phyloP scores from a whole-genome alignment of 1,140 invertebrate species.

The Procambarus clarkii region DNA sequence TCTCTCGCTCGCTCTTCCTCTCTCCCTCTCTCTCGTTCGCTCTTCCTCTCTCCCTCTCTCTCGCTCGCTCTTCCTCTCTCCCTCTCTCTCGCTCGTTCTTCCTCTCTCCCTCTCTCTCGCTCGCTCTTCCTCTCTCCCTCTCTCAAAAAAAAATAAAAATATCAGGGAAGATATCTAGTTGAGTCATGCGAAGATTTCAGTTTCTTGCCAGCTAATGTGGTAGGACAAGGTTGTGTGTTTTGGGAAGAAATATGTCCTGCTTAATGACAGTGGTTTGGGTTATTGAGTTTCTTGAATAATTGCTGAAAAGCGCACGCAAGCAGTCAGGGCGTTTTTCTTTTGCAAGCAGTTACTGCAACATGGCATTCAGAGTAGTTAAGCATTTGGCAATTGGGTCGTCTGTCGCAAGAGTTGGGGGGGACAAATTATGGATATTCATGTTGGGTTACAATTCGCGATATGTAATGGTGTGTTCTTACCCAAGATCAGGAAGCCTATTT shows the following conservation, averaged over 20 bases:
- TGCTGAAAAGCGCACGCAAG: constrained; percentile 33
- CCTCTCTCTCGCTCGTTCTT: too few species aligned
- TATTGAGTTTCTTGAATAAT: constrained; percentile 43
- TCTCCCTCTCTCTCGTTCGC: too few species aligned
- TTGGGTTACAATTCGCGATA: constrained; percentile 20
- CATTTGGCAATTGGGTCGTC: constrained; percentile 21
- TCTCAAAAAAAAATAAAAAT: too few species aligned
- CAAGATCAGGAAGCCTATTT: constrained; percentile 40
- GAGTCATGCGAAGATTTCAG: not conserved
- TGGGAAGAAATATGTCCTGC: not conserved
- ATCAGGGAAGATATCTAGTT: not conserved
- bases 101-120: too few species aligned
- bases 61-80: too few species aligned
- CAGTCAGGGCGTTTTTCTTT: constrained; percentile 13
- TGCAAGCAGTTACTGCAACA: constrained; percentile 25
- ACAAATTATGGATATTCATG: constrained; percentile 38
- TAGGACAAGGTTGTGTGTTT: not conserved
- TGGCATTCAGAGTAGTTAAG: constrained; percentile 19
- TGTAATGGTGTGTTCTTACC: constrained; percentile 27
- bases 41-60: too few species aligned
- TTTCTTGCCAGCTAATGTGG: not conserved
- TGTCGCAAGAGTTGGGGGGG: constrained; percentile 18
- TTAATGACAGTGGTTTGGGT: constrained; percentile 27
- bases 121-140: too few species aligned
- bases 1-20: too few species aligned